These are phyloP conservation scores for Panzeria rudis DNA, from an alignment of 2,888 invertebrate species.

Conservation along the genomic window DNA sequence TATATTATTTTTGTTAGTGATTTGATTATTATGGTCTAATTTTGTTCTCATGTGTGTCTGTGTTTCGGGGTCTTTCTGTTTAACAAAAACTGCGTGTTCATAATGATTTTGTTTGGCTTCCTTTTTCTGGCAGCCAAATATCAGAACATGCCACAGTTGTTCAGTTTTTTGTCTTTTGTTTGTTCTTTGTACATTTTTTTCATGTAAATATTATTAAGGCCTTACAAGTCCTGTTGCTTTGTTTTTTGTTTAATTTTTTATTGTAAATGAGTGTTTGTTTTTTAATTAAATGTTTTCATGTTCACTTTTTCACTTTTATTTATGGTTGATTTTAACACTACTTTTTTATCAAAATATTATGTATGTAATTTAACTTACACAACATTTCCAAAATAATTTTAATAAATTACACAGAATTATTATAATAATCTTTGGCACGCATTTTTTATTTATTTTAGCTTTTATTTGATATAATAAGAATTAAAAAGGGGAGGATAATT, in stretches of 20 bases:
- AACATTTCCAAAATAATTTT: slow-evolving; percentile 34
- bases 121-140: slow-evolving; percentile 23
- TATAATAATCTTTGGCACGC: background rate
- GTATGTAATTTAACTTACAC: background rate
- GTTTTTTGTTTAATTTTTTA: background rate
- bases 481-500: background rate
- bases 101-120: slow-evolving; percentile 29
- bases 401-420: background rate
- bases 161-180: background rate
- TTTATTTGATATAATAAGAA: background rate
- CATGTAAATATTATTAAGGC: background rate
- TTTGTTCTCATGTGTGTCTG: background rate
- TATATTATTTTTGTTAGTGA: slow-evolving; percentile 22
- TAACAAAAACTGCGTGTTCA: slow-evolving; percentile 58
- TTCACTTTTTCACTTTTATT: slow-evolving; percentile 33
- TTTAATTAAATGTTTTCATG: slow-evolving; percentile 55
- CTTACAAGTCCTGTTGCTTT: slow-evolving; percentile 33
- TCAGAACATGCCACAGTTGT: slow-evolving; percentile 47
- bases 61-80: slow-evolving; percentile 1
- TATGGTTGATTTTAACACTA: background rate
- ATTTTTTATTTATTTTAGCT: slow-evolving; percentile 4
- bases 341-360: background rate
- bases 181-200: slow-evolving; percentile 23
- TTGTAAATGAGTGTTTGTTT: slow-evolving; percentile 43
- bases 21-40: slow-evolving; percentile 48